Evolutionary conservation across 1,140 invertebrate species (phyloP).

Genomic region (Aphelenchoides avenae): DNA sequence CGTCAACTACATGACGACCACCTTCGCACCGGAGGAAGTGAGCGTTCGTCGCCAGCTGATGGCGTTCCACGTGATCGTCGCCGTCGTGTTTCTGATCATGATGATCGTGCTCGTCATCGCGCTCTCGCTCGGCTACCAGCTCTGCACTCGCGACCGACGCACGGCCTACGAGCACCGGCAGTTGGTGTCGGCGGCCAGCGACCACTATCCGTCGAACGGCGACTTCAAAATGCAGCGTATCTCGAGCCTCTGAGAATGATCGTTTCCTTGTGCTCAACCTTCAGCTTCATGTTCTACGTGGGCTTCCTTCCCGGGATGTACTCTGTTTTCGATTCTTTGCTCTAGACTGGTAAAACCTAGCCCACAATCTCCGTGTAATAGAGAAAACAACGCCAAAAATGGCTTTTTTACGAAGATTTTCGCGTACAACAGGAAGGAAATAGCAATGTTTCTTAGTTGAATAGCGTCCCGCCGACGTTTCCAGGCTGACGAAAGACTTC

Average conservation of each 20-base stretch:
- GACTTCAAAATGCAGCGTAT: conserved; percentile 14
- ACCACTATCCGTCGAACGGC: conserved; percentile 5
- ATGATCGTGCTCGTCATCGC: conserved; percentile 44
- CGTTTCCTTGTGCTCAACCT: background rate
- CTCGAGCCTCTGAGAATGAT: conserved; percentile 1
- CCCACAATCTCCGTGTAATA: no score
- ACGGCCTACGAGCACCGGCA: background rate
- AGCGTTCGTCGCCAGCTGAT: conserved; percentile 41
- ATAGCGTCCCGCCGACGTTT: no score
- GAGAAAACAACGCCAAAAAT: no score
- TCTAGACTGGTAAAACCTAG: no score
- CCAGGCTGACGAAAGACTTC: no score
- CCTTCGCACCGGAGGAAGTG: conserved; percentile 52
- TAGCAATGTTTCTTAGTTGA: no score
- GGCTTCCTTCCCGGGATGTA: background rate
- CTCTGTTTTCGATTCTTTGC: no score
- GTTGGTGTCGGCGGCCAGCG: background rate
- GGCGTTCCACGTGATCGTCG: conserved; percentile 43
- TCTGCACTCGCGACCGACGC: conserved; percentile 29
- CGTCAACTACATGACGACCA: conserved; percentile 59
- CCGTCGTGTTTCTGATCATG: conserved; percentile 31
- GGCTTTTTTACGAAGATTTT: background rate
- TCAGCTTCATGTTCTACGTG: background rate
- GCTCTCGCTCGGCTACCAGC: conserved; percentile 42
- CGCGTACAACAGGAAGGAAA: background rate